These are phyloP conservation scores for Macrotus californicus DNA, from an alignment of 2,113 vertebrate species.

Conservation along the genomic window DNA sequence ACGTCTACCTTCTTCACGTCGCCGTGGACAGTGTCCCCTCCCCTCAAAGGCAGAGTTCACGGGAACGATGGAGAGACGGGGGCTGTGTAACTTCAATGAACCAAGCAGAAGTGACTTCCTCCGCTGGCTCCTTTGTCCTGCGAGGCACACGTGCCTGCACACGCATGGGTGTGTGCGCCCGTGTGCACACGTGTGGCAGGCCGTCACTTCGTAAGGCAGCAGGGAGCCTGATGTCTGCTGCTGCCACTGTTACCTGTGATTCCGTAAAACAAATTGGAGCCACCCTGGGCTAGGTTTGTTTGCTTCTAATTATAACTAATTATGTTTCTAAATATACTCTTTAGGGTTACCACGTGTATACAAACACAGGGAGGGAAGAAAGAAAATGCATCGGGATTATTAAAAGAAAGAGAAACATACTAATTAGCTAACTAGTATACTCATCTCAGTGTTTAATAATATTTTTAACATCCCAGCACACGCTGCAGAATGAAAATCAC, in stretches of 20 bases:
- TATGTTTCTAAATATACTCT: constrained; percentile 81
- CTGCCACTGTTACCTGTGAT: constrained; percentile 62
- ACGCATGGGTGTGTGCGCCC: fast-evolving
- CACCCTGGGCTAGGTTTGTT: constrained; percentile 75
- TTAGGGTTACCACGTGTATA: constrained; percentile 76
- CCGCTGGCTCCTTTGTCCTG: background rate
- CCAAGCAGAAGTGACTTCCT: background rate
- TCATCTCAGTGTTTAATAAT: constrained; percentile 74
- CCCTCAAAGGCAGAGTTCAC: constrained; percentile 70
- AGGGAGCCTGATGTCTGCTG: background rate
- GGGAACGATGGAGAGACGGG: constrained; percentile 47
- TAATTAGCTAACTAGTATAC: constrained; percentile 77
- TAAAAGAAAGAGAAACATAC: constrained; percentile 79
- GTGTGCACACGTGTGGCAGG: background rate
- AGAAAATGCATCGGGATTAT: constrained; percentile 73
- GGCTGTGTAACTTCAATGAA: constrained; percentile 60
- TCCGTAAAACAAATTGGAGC: constrained; percentile 70
- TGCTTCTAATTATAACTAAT: constrained; percentile 84
- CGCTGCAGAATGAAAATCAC: constrained; percentile 65
- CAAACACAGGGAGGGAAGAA: constrained; percentile 72
- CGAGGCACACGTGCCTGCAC: fast-evolving
- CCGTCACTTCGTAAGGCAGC: constrained; percentile 45
- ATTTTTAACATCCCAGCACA: constrained; percentile 74
- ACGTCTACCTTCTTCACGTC: constrained; percentile 70
- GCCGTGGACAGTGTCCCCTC: constrained; percentile 62